phyloP scores from a whole-genome alignment of 1,140 invertebrate species.

The Trachymyrmex cornetzi region DNA sequence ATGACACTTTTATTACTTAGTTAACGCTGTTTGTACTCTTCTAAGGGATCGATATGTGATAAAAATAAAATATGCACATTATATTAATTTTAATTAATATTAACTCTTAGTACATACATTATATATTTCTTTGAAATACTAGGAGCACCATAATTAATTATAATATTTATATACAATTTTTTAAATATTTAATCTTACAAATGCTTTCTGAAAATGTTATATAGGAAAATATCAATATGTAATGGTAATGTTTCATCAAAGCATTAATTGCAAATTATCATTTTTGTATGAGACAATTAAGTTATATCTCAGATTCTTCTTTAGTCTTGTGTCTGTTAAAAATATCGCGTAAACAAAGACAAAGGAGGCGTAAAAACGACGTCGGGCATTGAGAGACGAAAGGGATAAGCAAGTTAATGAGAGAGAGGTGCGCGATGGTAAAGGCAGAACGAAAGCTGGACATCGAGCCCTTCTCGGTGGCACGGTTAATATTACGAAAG shows the following conservation, averaged over 20 bases:
- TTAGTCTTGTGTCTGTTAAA: neutral
- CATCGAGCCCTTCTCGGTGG: conserved; percentile 69
- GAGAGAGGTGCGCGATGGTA: conserved; percentile 55
- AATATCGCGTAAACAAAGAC: conserved; percentile 11
- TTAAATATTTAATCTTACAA: no score
- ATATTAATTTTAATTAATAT: neutral
- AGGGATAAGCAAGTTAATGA: conserved; percentile 51
- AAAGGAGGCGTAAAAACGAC: conserved; percentile 29
- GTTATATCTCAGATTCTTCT: neutral
- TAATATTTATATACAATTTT: no score
- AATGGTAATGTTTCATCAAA: neutral
- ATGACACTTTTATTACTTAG: neutral
- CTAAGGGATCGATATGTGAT: neutral
- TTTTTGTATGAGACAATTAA: neutral
- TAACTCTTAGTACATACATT: no score
- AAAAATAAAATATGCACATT: neutral
- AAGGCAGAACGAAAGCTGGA: conserved; percentile 55
- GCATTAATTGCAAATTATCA: neutral
- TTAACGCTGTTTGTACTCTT: neutral
- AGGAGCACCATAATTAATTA: no score
- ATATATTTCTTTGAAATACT: no score
- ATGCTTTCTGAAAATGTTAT: no score
- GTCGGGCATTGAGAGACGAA: conserved; percentile 19
- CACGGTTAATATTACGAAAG: conserved; percentile 77
- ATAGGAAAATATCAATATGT: neutral